Evolutionary conservation across 2,113 vertebrate species (phyloP).

Genomic region (Chaetura pelagica): DNA sequence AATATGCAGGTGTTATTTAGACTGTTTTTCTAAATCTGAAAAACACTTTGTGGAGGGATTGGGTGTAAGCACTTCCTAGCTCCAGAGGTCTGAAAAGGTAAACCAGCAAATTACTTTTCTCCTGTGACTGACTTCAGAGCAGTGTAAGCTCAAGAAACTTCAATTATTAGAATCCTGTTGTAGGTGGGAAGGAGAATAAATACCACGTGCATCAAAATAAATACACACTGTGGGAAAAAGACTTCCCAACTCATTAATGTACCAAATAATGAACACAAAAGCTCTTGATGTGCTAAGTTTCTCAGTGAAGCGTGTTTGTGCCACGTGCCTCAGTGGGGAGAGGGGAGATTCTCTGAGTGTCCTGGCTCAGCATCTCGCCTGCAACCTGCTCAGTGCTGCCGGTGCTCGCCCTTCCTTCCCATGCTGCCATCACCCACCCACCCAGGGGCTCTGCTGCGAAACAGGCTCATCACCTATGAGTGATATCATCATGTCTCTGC

Average conservation of each 20-base stretch:
- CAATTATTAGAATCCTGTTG: neutral
- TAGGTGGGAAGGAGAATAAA: neutral
- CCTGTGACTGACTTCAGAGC: neutral
- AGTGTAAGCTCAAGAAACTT: neutral
- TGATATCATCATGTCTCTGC: neutral
- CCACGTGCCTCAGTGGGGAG: rapidly evolving
- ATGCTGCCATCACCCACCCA: neutral
- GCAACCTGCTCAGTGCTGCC: neutral
- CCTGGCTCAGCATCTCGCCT: rapidly evolving
- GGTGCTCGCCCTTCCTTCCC: rapidly evolving
- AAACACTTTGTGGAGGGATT: neutral
- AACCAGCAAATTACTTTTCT: neutral
- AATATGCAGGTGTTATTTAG: neutral
- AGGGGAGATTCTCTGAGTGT: neutral
- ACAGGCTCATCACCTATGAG: rapidly evolving
- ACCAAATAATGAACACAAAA: rapidly evolving
- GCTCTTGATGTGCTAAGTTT: rapidly evolving
- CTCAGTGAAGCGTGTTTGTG: rapidly evolving
- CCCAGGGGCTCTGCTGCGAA: rapidly evolving
- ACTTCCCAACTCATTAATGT: neutral
- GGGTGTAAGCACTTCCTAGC: neutral
- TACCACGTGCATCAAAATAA: neutral
- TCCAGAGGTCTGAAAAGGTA: neutral
- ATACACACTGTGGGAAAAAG: neutral
- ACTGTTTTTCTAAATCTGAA: neutral